Percentiles rank a stretch among this genome's conserved stretches.
Evolutionary conservation across 2,113 vertebrate species (phyloP).

Genomic region (Poicephalus gulielmi): DNA sequence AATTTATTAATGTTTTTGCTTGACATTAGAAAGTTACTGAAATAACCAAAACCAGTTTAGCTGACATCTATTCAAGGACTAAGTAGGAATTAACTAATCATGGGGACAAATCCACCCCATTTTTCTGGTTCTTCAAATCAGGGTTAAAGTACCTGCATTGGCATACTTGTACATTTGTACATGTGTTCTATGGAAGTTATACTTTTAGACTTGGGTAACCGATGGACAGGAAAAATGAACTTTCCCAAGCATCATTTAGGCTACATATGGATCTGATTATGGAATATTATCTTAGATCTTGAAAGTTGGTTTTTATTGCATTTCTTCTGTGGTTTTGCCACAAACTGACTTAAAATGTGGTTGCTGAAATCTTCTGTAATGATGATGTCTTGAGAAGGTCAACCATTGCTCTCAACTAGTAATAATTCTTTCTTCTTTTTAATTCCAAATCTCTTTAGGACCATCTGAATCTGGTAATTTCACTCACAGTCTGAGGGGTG

Average conservation of each 20-base stretch:
- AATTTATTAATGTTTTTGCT: neutral
- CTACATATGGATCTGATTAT: neutral
- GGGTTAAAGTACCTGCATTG: neutral
- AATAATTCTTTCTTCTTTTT: neutral
- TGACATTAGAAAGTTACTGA: neutral
- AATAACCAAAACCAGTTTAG: neutral
- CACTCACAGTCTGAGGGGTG: conserved; percentile 90
- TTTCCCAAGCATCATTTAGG: neutral
- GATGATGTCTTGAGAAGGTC: neutral
- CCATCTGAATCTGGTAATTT: conserved; percentile 93
- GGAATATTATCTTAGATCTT: neutral
- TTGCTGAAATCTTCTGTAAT: neutral
- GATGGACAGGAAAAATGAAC: neutral
- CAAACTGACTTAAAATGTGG: neutral
- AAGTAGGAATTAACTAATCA: neutral
- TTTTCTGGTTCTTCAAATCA: neutral
- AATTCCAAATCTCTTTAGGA: conserved; percentile 72
- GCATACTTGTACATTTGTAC: neutral
- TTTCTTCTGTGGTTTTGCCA: neutral
- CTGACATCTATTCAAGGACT: rapidly evolving
- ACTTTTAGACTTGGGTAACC: neutral
- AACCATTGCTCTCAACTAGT: neutral
- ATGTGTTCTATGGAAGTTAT: neutral
- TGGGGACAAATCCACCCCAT: neutral
- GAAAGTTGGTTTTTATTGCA: neutral